Evolutionary conservation across 2,888 invertebrate genomes (phyloP).

Genomic region (Helleia helle): DNA sequence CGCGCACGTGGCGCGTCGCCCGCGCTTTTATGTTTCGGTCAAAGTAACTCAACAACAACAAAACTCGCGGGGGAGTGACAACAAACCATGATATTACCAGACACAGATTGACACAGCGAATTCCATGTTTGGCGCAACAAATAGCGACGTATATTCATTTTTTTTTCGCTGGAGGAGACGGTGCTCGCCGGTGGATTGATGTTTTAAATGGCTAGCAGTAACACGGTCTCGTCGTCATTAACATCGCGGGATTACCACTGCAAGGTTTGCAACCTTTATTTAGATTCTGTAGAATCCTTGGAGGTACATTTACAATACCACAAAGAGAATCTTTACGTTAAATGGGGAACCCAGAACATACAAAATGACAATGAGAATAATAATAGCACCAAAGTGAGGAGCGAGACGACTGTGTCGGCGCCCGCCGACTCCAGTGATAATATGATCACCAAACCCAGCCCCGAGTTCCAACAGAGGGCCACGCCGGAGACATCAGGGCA

Average conservation of each 20-base stretch:
- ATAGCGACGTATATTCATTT: constrained; percentile 61
- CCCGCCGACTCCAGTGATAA: constrained; percentile 85
- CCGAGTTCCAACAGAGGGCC: constrained; percentile 72
- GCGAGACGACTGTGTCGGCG: constrained; percentile 76
- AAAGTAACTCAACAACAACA: constrained; percentile 61
- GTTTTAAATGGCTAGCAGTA: constrained; percentile 72
- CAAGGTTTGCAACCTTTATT: constrained; percentile 82
- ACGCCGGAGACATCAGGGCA: constrained; percentile 73
- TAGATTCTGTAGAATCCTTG: constrained; percentile 84
- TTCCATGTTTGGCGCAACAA: constrained; percentile 59
- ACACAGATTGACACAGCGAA: constrained; percentile 52
- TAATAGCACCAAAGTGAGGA: constrained; percentile 76
- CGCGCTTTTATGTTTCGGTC: constrained; percentile 67
- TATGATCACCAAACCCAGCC: constrained; percentile 76
- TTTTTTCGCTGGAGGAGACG: constrained; percentile 70
- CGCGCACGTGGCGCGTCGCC: constrained; percentile 60
- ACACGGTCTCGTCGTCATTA: constrained; percentile 68
- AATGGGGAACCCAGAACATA: constrained; percentile 78
- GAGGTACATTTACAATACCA: constrained; percentile 87
- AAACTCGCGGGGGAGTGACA: too few species aligned
- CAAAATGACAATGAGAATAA: constrained; percentile 78
- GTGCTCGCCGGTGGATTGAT: constrained; percentile 59
- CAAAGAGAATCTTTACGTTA: constrained; percentile 82
- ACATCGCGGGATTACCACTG: constrained; percentile 79
- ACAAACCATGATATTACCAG: constrained; percentile 60